Base-by-base conservation (phyloP, 1,140 invertebrate species). In the Drosophila pruinosa region DNA sequence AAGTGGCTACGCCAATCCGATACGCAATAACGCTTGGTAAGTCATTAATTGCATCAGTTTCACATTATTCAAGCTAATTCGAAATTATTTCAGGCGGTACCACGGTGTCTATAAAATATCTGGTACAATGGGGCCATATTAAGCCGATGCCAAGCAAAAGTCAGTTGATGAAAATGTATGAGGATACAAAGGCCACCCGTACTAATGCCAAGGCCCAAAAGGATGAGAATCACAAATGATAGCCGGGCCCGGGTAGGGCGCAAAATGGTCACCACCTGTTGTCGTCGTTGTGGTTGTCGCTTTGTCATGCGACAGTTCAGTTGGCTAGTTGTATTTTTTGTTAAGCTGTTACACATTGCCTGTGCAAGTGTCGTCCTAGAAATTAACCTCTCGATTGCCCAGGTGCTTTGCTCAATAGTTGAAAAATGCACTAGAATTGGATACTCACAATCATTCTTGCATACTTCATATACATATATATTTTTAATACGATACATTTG, bases 21-120 rank as follows among this genome's bases (percentile, higher is more conserved):
- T 99, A 99, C 92, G 96, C 96, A 2, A 95, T 98, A 0, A 99
- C 98, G 21, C 79, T 99, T 76, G 96, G 95, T 96, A 93, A 93
- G 72, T 12, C 2, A 0, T 12, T 19, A 47, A 8, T 19, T 8
- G 6, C n/a, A n/a, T n/a, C n/a, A n/a, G n/a, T n/a, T n/a, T n/a
- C n/a, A 15, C 8, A 4, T 22, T 17, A 43, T 3, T n/a, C 6
- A 34, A 38, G 24, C 1, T 6, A 39, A 15, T 15, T 47, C n/a
- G 12, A 12, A 22, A 26, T 19, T 22, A 21, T 56, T 39, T 31
- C 58, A 92, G 94, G 93, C 28, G 95, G 94, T n/a, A 95, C 95
- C 34, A 95, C 94, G 19, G 75, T 94, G 24, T 93, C 94, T 3
- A 95, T 96, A 17, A 94, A 94, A 64, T 94, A 94, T 73, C 85